A percentile compares a stretch with the other conserved stretches of the same genome.
These are phyloP conservation scores for Drosophila prolongata DNA, from an alignment of 2,888 invertebrate species.

Conservation along the genomic window DNA sequence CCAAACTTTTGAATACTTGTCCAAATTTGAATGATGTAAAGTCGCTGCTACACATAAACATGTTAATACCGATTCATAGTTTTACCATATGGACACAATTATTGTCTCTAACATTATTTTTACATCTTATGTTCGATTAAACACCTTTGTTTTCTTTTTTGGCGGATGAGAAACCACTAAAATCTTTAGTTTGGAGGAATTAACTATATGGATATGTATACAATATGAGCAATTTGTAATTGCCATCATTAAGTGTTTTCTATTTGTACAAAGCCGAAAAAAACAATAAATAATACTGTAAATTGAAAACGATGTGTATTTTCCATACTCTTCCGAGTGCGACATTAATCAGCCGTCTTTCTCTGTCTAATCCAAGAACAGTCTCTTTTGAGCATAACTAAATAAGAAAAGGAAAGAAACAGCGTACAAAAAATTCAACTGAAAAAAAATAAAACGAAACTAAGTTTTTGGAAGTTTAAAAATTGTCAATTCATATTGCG, in stretches of 20 bases:
- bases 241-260: constrained; percentile 76
- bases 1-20: constrained; percentile 30
- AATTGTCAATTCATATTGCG: no score
- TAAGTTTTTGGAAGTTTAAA: no score
- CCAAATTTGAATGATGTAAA: constrained; percentile 24
- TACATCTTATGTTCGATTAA: constrained; percentile 10
- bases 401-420: not conserved
- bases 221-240: constrained; percentile 37
- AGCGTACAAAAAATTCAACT: constrained; percentile 32
- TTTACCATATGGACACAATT: constrained; percentile 19
- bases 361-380: not conserved
- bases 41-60: constrained; percentile 3
- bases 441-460: no score
- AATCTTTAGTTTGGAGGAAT: constrained; percentile 19
- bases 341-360: not conserved
- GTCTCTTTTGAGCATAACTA: not conserved
- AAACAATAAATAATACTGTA: constrained; percentile 50
- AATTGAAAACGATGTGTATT: constrained; percentile 1
- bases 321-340: not conserved
- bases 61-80: constrained; percentile 8
- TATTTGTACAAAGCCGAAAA: constrained; percentile 72
- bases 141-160: constrained; percentile 13
- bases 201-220: constrained; percentile 44
- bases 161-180: constrained; percentile 19
- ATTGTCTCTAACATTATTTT: constrained; percentile 28